Evolutionary conservation across 2,113 vertebrate species (phyloP).

Genomic region (Gila orcuttii): DNA sequence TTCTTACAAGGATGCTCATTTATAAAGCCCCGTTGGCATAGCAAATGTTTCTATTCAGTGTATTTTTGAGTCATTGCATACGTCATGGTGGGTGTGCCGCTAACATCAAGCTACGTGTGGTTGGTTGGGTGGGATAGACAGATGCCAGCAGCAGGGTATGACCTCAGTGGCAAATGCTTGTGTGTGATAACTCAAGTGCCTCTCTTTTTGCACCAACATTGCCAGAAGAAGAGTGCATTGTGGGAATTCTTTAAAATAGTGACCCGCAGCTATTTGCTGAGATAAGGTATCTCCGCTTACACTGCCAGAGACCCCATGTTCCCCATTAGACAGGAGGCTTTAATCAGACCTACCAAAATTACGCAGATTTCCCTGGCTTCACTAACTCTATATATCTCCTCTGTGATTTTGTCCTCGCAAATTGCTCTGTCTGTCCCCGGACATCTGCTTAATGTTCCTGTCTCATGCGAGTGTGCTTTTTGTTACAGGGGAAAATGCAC

Average conservation of each 20-base stretch:
- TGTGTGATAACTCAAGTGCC: conserved; percentile 3
- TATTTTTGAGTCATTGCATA: conserved; percentile 48
- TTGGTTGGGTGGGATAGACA: conserved; percentile 21
- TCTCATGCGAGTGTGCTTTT: conserved; percentile 15
- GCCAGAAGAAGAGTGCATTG: background rate
- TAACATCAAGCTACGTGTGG: conserved; percentile 13
- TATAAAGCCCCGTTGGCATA: conserved; percentile 49
- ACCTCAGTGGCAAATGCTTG: conserved; percentile 8
- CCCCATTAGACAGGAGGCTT: conserved; percentile 41
- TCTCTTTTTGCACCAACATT: background rate
- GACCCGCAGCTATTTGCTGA: conserved; percentile 26
- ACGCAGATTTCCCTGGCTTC: conserved; percentile 16
- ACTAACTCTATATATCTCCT: conserved; percentile 20
- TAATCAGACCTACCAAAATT: conserved; percentile 52
- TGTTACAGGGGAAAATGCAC: background rate
- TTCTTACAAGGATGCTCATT: conserved; percentile 54
- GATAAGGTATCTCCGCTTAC: conserved; percentile 47
- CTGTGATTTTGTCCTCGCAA: conserved; percentile 33
- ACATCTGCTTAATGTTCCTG: conserved; percentile 35
- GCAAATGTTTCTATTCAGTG: conserved; percentile 47
- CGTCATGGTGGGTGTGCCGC: conserved; percentile 28
- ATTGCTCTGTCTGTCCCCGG: background rate
- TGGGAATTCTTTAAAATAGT: conserved; percentile 44
- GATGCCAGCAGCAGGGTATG: conserved; percentile 15
- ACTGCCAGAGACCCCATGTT: conserved; percentile 39